phyloP scores from a whole-genome alignment of 2,888 invertebrate genomes.

The Drosophila putrida region DNA sequence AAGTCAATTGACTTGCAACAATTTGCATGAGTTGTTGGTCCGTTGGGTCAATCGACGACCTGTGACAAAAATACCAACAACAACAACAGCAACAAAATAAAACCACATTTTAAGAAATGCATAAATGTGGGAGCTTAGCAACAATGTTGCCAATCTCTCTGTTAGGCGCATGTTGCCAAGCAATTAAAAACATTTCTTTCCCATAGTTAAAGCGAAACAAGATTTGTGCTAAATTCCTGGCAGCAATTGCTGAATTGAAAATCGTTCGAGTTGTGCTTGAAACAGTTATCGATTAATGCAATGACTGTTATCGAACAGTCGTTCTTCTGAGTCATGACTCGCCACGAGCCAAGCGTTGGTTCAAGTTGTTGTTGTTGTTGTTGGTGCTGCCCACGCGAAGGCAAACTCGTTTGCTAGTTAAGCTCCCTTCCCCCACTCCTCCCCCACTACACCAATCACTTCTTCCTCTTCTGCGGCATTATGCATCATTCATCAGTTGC shows the following conservation, averaged over 20 bases:
- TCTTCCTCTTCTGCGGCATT: conserved; percentile 8
- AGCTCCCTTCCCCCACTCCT: neutral
- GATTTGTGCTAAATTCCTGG: neutral
- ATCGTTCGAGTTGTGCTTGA: neutral
- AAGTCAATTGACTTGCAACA: conserved; percentile 66
- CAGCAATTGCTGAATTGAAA: neutral
- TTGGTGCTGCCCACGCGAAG: conserved; percentile 49
- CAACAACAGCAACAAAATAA: conserved; percentile 1
- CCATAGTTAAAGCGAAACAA: neutral
- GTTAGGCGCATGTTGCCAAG: conserved; percentile 10
- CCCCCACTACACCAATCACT: neutral
- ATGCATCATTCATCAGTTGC: conserved; percentile 49
- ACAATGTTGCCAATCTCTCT: conserved; percentile 24
- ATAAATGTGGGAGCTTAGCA: conserved; percentile 5
- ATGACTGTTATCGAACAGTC: conserved; percentile 28
- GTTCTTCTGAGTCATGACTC: conserved; percentile 66
- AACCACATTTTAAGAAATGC: neutral
- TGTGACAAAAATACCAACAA: conserved; percentile 37
- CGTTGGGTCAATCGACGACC: conserved; percentile 49
- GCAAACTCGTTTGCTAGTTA: conserved; percentile 51
- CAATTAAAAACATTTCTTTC: conserved; percentile 12
- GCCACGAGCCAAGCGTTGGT: conserved; percentile 66
- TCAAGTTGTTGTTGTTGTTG: conserved; percentile 22
- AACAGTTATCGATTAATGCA: conserved; percentile 41
- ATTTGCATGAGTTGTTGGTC: conserved; percentile 62